Conservation (phyloP, 2,113 vertebrate genomes). For the Carlito syrichta region DNA sequence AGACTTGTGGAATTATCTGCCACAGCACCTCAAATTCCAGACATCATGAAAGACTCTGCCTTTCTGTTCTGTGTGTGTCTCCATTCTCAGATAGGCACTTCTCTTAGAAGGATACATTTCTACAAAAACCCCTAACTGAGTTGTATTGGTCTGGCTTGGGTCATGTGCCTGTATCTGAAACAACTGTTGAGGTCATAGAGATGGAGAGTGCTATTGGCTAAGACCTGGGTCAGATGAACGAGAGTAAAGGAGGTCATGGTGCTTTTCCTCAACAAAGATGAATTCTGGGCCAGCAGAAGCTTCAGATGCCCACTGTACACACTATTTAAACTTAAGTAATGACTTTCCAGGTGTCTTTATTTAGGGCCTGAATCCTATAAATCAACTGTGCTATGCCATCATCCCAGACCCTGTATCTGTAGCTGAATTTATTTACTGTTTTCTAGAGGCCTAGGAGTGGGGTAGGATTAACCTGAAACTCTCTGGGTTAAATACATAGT, state of each 20-base stretch:
- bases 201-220: neutral
- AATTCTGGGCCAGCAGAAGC: neutral
- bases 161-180: neutral
- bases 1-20: too few relatives aligned
- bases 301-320: neutral
- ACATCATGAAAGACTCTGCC: neutral
- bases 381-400: neutral
- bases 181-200: neutral
- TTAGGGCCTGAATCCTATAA: neutral
- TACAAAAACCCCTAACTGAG: neutral
- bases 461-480: neutral
- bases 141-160: neutral
- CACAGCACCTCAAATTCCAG: neutral
- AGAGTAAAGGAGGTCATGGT: neutral
- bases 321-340: neutral
- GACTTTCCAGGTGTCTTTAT: neutral
- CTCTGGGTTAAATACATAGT: neutral
- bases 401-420: neutral
- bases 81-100: neutral
- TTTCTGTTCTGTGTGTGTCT: neutral
- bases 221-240: neutral
- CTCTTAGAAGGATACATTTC: neutral
- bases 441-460: neutral
- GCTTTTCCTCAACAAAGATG: neutral
- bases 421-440: neutral